Percentiles rank a stretch among this genome's conserved stretches.
These are phyloP conservation scores for Nesogale talazaci DNA, from an alignment of 2,113 vertebrate genomes.

Conservation along the genomic window DNA sequence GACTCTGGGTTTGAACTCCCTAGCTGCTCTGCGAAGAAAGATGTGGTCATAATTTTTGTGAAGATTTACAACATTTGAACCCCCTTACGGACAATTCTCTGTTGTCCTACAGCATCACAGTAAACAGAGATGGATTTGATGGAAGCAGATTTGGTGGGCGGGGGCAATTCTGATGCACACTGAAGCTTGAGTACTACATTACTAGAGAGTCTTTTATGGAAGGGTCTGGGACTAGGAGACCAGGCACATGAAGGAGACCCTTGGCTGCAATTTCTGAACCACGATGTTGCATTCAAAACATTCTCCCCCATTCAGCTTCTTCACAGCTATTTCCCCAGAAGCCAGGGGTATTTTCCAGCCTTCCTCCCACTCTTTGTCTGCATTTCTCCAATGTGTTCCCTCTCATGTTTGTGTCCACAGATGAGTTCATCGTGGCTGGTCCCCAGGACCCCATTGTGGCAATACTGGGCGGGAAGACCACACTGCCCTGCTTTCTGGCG, in stretches of 20 bases:
- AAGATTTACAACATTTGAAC: too few relatives aligned
- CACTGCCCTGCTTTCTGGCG: not conserved
- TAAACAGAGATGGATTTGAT: too few relatives aligned
- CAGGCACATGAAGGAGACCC: too few relatives aligned
- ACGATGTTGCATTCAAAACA: not conserved
- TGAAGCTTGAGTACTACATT: not conserved
- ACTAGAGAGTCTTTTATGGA: not conserved
- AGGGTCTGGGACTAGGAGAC: not conserved
- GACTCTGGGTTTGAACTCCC: too few relatives aligned
- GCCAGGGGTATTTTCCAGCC: not conserved
- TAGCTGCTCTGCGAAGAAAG: too few relatives aligned
- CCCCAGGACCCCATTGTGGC: not conserved
- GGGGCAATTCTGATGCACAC: too few relatives aligned
- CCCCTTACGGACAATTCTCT: too few relatives aligned
- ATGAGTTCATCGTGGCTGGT: not conserved
- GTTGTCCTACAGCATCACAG: too few relatives aligned
- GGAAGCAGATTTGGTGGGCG: not conserved
- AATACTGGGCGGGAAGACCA: not conserved
- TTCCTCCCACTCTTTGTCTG: too few relatives aligned
- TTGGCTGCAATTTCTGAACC: not conserved
- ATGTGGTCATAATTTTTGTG: too few relatives aligned
- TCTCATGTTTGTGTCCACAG: constrained; percentile 21
- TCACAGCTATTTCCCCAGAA: not conserved
- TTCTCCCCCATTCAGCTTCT: fast-evolving
- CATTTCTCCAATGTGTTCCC: too few relatives aligned